Conservation (phyloP, 1,140 invertebrate genomes). For the Trichonephila inaurata region DNA sequence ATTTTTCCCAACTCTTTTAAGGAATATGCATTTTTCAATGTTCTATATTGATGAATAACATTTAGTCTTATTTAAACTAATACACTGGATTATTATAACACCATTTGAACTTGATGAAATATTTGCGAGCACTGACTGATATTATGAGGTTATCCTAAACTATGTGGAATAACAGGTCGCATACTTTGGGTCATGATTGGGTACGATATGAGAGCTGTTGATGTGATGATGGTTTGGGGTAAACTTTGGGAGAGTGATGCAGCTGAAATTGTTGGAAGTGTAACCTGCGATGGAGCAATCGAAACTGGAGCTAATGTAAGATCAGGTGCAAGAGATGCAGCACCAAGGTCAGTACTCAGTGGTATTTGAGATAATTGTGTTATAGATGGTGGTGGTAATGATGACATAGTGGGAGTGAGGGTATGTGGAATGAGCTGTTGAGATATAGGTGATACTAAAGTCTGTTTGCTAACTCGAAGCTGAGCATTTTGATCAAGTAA, state of each 20-base stretch:
- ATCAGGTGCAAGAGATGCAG: slow-evolving; percentile 80
- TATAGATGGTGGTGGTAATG: slow-evolving; percentile 64
- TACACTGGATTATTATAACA: not conserved
- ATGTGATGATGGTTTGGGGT: slow-evolving; percentile 80
- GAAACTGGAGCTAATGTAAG: slow-evolving; percentile 79
- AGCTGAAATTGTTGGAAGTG: slow-evolving; percentile 80
- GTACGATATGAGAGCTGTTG: slow-evolving; percentile 86
- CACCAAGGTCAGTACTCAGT: slow-evolving; percentile 80
- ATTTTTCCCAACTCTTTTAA: not conserved
- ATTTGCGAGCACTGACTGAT: not conserved
- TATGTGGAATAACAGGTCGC: slow-evolving; percentile 79
- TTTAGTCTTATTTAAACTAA: not conserved
- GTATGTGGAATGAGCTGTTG: slow-evolving; percentile 75
- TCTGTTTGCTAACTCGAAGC: slow-evolving; percentile 85
- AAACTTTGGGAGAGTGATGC: slow-evolving; percentile 73
- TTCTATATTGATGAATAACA: not conserved
- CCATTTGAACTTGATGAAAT: not conserved
- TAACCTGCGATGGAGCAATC: slow-evolving; percentile 80
- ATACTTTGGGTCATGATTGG: slow-evolving; percentile 86
- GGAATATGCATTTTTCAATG: not conserved
- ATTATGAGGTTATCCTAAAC: slow-evolving; percentile 76
- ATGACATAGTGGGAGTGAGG: slow-evolving; percentile 53
- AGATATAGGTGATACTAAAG: slow-evolving; percentile 78
- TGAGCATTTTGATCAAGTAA: slow-evolving; percentile 90
- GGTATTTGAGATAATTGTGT: slow-evolving; percentile 78